A percentile compares a stretch with the other conserved stretches of the same genome.
Conservation (phyloP, 2,888 invertebrate genomes). For the Melikaiella ostensackeni region DNA sequence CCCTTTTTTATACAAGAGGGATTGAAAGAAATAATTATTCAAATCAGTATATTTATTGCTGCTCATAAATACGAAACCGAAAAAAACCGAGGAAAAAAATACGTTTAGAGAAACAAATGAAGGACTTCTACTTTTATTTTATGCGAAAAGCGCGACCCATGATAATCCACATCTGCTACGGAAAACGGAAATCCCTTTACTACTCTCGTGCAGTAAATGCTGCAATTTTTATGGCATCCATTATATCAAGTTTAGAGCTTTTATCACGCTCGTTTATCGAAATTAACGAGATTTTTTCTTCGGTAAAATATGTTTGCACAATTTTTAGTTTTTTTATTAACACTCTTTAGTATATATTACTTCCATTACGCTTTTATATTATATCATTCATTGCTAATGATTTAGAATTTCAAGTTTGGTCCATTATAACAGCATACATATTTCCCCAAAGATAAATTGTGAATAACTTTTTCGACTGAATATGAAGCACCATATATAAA, state of each 20-base stretch:
- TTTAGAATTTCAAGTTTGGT: no score
- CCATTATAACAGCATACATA: neutral
- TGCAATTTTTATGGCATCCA: constrained; percentile 15
- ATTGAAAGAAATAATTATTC: neutral
- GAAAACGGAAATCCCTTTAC: constrained; percentile 10
- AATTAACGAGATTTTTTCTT: constrained; percentile 17
- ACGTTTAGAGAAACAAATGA: neutral
- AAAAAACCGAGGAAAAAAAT: neutral
- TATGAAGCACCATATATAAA: constrained; percentile 4
- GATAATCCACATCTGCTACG: constrained; percentile 28
- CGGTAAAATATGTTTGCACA: neutral
- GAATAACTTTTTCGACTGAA: neutral
- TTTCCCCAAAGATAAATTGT: neutral
- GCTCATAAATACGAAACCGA: neutral
- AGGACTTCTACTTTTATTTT: constrained; percentile 15
- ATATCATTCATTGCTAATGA: no score
- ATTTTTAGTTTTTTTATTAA: neutral
- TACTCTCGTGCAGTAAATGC: neutral
- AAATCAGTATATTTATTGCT: neutral
- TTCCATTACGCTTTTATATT: no score
- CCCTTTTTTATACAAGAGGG: no score
- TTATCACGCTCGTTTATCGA: constrained; percentile 21
- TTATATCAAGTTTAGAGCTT: constrained; percentile 12
- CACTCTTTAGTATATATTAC: no score
- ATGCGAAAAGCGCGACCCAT: constrained; percentile 15